A percentile compares a stretch with the other conserved stretches of the same genome.
phyloP scores from a whole-genome alignment of 2,888 invertebrate species.

The Caenorhabditis sp. region DNA sequence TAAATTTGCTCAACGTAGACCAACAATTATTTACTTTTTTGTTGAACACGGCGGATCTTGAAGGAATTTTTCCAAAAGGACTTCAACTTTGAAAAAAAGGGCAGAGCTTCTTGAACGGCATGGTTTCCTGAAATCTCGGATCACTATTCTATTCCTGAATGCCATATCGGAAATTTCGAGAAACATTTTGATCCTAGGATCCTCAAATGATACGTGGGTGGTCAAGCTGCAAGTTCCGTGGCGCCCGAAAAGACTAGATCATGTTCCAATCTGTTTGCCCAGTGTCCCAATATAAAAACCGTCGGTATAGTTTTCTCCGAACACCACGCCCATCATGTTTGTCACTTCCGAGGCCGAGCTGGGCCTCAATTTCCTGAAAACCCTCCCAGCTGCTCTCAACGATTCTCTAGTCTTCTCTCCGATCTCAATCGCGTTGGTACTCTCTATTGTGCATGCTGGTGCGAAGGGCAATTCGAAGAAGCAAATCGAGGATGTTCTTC shows the following conservation, averaged over 20 bases:
- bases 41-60: too few relatives aligned
- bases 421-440: constrained; percentile 49
- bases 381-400: constrained; percentile 37
- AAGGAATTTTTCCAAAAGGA: too few relatives aligned
- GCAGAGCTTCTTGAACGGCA: too few relatives aligned
- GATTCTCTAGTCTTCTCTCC: constrained; percentile 55
- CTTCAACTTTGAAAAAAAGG: too few relatives aligned
- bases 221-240: constrained; percentile 2
- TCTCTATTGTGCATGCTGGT: constrained; percentile 55
- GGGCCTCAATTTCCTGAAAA: constrained; percentile 49
- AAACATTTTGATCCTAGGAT: too few relatives aligned
- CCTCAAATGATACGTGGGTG: constrained; percentile 8
- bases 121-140: too few relatives aligned
- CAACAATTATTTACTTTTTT: too few relatives aligned
- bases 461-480: constrained; percentile 32
- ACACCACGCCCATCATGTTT: constrained; percentile 6
- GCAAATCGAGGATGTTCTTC: constrained; percentile 34
- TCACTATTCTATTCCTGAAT: too few relatives aligned
- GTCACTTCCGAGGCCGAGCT: constrained; percentile 48
- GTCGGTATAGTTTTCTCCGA: neutral
- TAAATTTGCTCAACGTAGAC: too few relatives aligned
- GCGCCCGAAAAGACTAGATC: neutral
- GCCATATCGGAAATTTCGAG: too few relatives aligned
- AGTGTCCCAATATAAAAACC: neutral
- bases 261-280: neutral